Conservation (phyloP, 2,888 invertebrate species). For the Rhaphigaster nebulosa region DNA sequence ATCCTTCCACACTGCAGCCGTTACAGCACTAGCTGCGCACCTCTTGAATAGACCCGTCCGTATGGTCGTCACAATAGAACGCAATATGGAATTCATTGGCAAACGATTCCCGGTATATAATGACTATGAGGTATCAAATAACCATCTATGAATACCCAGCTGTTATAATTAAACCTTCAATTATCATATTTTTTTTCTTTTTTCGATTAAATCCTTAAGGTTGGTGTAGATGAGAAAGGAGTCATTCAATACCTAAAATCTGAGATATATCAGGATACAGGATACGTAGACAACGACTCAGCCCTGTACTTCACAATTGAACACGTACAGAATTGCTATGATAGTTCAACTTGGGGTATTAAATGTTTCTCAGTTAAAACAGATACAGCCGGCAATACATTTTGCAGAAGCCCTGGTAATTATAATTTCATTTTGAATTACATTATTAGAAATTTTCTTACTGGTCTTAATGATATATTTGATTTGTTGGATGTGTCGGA, state of each 20-base stretch:
- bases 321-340: slow-evolving; percentile 71
- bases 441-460: no score
- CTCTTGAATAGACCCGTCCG: slow-evolving; percentile 78
- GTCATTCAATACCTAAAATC: slow-evolving; percentile 77
- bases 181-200: background rate
- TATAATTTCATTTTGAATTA: background rate
- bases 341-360: slow-evolving; percentile 74
- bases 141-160: background rate
- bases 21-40: slow-evolving; percentile 79
- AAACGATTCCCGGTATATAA: slow-evolving; percentile 75
- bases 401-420: slow-evolving; percentile 79
- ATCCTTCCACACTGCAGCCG: slow-evolving; percentile 73
- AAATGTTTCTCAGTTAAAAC: slow-evolving; percentile 72
- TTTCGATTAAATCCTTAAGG: slow-evolving; percentile 61
- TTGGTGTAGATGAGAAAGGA: slow-evolving; percentile 75
- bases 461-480: no score
- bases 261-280: slow-evolving; percentile 71
- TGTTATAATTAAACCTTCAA: background rate
- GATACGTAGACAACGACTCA: slow-evolving; percentile 67
- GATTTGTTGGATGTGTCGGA: no score
- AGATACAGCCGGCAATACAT: slow-evolving; percentile 79
- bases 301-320: slow-evolving; percentile 35
- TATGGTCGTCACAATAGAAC: slow-evolving; percentile 78
- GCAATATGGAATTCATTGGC: slow-evolving; percentile 80
- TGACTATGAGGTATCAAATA: slow-evolving; percentile 75